Base-by-base conservation (phyloP, 2,888 invertebrate species). In the Andricus quercusramuli region DNA sequence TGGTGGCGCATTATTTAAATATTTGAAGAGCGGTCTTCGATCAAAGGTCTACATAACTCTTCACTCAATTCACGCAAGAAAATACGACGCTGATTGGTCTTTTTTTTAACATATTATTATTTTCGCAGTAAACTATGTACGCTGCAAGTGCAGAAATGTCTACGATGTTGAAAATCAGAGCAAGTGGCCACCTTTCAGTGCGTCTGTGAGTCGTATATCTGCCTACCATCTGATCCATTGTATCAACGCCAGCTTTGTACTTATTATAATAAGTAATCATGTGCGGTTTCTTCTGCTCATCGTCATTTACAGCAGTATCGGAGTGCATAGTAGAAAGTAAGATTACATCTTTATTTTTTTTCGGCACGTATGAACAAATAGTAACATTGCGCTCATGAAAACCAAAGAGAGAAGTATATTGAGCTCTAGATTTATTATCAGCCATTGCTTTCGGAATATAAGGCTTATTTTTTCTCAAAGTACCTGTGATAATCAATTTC, bases 401-500 rank as follows among this genome's bases (percentile, higher is more conserved):
- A 6, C 84, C 85, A 83, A 84, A 85, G 44, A 83, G 11, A 65
- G 80, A 70, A 41, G 41, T 78, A 83, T 25, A 44, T 44, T 15
- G 3, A 1, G 13, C 15, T 44, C 15, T 11, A 15, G 15, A 44
- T 44, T 44, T 44, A 44, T 44, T 44, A 44, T 15, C 3, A 15
- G 79, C 80, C 86, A 88, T 86, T 68, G 70, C 82, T 15, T 29
- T 82, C 32, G 86, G 85, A 79, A 86, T 83, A 47, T 80, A 86
- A 8, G 77, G 47, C 44, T 87, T 86, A 77, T 86, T 87, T 83
- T 83, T 86, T 25, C 78, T 74, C 20, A 86, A 56, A 20, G 85
- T 87, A 2, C 83, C 83, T 32, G 85, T 85, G 56, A 87, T 77
- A 11, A 85, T 85, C 22, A 87, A 62, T 9, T 88, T 85, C 85